Evolutionary conservation across 92 coral and sea anemone genomes (phyloP).

Genomic region (Hydrozoanthus gracilis): DNA sequence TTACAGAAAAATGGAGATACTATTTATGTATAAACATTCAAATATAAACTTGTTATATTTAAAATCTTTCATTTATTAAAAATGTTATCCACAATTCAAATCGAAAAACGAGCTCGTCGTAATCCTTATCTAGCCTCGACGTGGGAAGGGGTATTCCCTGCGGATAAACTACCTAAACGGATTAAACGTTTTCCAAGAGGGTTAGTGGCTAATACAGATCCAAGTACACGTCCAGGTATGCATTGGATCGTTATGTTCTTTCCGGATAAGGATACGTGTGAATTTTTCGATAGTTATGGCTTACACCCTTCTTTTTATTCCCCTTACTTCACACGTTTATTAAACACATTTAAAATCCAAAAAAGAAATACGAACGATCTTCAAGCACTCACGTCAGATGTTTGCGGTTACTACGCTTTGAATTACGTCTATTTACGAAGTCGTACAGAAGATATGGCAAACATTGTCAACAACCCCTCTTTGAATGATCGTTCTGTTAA

Average conservation of each 20-base stretch:
- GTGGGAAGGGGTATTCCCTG: neutral
- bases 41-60: no score
- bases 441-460: neutral
- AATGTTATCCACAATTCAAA: no score
- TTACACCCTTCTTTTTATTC: constrained; percentile 21
- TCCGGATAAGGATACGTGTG: constrained; percentile 2
- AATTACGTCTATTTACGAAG: constrained; percentile 40
- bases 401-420: constrained; percentile 54
- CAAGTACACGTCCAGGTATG: constrained; percentile 43
- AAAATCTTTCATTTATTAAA: no score
- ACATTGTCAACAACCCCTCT: neutral
- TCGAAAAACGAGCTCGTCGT: neutral
- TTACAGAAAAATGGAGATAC: no score
- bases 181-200: neutral
- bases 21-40: no score
- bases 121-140: neutral
- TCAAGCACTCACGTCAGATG: constrained; percentile 36
- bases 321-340: neutral
- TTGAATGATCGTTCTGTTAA: neutral
- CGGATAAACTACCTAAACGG: neutral
- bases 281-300: constrained; percentile 61
- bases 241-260: constrained; percentile 60
- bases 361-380: constrained; percentile 4
- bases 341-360: neutral
- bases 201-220: constrained; percentile 51